Conservation (phyloP, 2,113 vertebrate genomes). For the Xenopus tropicalis region UCB_Xtro_10.0 CM004445.2:152195001-152195500, state of each 20-base stretch:
- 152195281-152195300: not conserved
- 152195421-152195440: slow-evolving; percentile 14
- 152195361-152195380: not conserved
- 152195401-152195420: not conserved
- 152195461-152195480: too few species aligned
- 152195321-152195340: slow-evolving; percentile 39
- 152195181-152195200: not conserved
- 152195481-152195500: not conserved
- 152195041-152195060: too few species aligned
- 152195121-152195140: not conserved
- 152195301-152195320: slow-evolving; percentile 17
- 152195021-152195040: not conserved
- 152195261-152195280: not conserved
- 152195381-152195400: not conserved
- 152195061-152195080: not conserved
- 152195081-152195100: not conserved
- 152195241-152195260: slow-evolving; percentile 12
- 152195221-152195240: slow-evolving; percentile 31
- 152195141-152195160: too few species aligned
- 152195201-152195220: slow-evolving; percentile 20
- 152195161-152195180: too few species aligned
- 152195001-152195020: not conserved
- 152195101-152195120: slow-evolving; percentile 13
- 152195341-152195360: slow-evolving; percentile 38
- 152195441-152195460: too few species aligned